phyloP scores from a whole-genome alignment of 2,888 invertebrate species.

The Lottia gigantea region DNA sequence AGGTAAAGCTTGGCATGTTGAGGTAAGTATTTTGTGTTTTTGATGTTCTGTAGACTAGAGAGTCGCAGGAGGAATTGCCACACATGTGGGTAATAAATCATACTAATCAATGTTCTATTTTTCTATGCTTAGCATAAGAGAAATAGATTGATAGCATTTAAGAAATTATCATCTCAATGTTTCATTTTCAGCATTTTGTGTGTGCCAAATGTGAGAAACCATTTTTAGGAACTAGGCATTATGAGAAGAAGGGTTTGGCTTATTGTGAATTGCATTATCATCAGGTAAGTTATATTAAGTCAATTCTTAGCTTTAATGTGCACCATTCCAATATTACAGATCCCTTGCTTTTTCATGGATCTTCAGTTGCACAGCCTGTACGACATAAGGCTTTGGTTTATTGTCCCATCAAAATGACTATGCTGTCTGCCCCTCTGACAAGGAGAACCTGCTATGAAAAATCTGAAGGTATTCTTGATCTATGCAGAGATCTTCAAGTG shows the following conservation, averaged over 20 bases:
- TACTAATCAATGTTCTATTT: neutral
- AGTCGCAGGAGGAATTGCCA: no score
- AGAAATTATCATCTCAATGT: no score
- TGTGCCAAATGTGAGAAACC: slow-evolving; percentile 99
- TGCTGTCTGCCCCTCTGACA: no score
- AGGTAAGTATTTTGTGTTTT: slow-evolving; percentile 41
- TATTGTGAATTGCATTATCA: slow-evolving; percentile 99
- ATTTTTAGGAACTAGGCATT: slow-evolving; percentile 98
- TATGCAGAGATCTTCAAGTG: neutral
- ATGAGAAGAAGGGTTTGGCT: slow-evolving; percentile 95
- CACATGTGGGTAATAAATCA: no score
- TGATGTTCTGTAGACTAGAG: no score
- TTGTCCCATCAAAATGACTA: no score
- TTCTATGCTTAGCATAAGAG: no score
- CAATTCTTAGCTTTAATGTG: neutral
- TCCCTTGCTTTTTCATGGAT: neutral
- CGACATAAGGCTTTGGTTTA: no score
- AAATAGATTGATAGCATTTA: no score
- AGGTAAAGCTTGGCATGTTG: slow-evolving; percentile 71
- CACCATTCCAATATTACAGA: neutral
- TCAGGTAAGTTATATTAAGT: slow-evolving; percentile 63
- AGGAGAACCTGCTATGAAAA: no score
- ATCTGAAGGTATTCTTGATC: neutral
- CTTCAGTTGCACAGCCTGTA: neutral
- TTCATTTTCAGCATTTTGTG: slow-evolving; percentile 87